phyloP scores from a whole-genome alignment of 2,888 invertebrate genomes.

The Heteromyza rotundicornis region DNA sequence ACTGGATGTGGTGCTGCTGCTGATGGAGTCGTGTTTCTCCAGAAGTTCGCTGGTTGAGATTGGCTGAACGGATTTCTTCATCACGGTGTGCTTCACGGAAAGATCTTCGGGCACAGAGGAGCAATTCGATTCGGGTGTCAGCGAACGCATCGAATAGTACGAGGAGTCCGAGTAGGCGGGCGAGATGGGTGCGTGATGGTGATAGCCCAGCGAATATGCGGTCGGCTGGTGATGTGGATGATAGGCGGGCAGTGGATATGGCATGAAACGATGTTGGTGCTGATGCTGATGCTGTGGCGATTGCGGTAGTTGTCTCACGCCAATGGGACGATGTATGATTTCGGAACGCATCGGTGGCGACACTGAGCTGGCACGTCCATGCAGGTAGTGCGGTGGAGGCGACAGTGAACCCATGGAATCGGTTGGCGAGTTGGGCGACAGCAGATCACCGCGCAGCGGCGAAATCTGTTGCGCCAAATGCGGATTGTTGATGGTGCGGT shows the following conservation, averaged over 20 bases:
- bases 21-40: slow-evolving; percentile 14
- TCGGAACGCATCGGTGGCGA: slow-evolving; percentile 60
- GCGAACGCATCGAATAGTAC: slow-evolving; percentile 60
- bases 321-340: slow-evolving; percentile 56
- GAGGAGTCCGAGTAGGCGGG: slow-evolving; percentile 62
- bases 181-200: slow-evolving; percentile 58
- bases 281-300: slow-evolving; percentile 29
- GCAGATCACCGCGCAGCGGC: slow-evolving; percentile 54
- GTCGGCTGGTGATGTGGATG: slow-evolving; percentile 35
- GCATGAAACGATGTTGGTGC: slow-evolving; percentile 49
- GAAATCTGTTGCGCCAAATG: slow-evolving; percentile 50
- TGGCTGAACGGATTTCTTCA: slow-evolving; percentile 10
- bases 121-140: slow-evolving; percentile 60
- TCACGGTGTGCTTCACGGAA: slow-evolving; percentile 54
- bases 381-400: slow-evolving; percentile 59
- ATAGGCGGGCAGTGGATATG: slow-evolving; percentile 41
- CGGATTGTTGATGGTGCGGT: slow-evolving; percentile 58
- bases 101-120: slow-evolving; percentile 60
- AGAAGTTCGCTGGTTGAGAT: background rate
- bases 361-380: slow-evolving; percentile 59
- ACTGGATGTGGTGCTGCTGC: slow-evolving; percentile 5
- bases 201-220: slow-evolving; percentile 32
- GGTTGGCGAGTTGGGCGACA: slow-evolving; percentile 54
- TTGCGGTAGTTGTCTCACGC: slow-evolving; percentile 45
- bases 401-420: slow-evolving; percentile 59